phyloP scores from a whole-genome alignment of 2,888 invertebrate genomes.

The Myopa tessellatipennis region DNA sequence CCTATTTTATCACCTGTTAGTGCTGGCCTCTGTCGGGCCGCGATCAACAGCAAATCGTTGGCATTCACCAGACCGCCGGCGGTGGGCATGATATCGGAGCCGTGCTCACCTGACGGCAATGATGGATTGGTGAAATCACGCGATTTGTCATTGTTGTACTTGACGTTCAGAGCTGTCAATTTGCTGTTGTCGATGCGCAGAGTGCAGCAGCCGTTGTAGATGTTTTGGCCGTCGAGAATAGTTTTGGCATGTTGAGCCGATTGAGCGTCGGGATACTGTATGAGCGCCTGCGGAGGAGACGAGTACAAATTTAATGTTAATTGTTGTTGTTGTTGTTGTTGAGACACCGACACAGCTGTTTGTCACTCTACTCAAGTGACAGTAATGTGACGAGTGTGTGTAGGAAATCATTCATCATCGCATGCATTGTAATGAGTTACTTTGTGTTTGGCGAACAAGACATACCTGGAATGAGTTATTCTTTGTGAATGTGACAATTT shows the following conservation, averaged over 20 bases:
- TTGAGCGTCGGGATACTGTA: conserved; percentile 97
- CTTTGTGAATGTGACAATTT: conserved; percentile 99
- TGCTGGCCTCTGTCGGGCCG: conserved; percentile 68
- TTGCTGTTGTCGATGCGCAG: conserved; percentile 99
- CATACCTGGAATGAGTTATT: conserved; percentile 82
- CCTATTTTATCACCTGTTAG: conserved; percentile 69
- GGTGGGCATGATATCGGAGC: conserved; percentile 72
- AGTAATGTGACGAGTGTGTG: neutral
- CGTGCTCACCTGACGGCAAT: conserved; percentile 92
- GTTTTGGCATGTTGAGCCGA: conserved; percentile 97
- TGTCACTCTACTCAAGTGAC: no score
- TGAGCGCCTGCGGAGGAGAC: conserved; percentile 79
- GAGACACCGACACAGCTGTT: neutral
- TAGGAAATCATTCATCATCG: neutral
- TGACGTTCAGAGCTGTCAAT: conserved; percentile 96
- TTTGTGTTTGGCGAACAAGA: neutral
- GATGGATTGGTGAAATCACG: conserved; percentile 99
- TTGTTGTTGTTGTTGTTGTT: neutral
- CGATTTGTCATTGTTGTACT: conserved; percentile 99
- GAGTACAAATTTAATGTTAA: neutral
- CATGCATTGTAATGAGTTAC: neutral
- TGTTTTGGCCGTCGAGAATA: conserved; percentile 97
- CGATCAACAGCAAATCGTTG: conserved; percentile 70
- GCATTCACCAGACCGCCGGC: conserved; percentile 71
- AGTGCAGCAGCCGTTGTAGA: conserved; percentile 99